Evolutionary conservation across 2,888 invertebrate species (phyloP), one percentile per base, ranked within the genome.

Genomic region (Sesamia inferens): DNA sequence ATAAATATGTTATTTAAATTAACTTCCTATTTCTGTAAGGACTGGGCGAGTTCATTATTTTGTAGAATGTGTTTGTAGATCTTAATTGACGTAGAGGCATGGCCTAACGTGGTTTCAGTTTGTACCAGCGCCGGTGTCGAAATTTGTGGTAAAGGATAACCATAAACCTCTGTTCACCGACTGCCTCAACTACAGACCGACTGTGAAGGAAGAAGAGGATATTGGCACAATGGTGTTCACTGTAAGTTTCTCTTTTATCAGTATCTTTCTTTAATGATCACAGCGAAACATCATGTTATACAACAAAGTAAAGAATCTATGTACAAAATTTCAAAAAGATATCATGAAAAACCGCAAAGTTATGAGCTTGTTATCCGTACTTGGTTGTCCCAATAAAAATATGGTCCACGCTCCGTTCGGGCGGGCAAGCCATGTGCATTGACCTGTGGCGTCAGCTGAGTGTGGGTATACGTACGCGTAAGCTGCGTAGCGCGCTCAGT

Each of bases 111-210:
- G 85, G 84, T 95, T 95, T 92, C 96, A 96, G 96, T 94, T 93
- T 80, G 86, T 91, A 80, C 88, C 94, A 74, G 93, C 90, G 78
- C 85, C 92, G 70, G 87, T 92, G 73, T 92, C 93, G 84, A 95
- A 96, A 90, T 90, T 96, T 59, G 92, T 94, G 6, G 95, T 96
- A 54, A 96, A 95, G 92, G 97, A 98, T 94, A 98, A 98, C 93
- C 98, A 98, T 92, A 99, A 99, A 90, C 99, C 99, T 2, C 97
- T 98, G 78, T 99, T 99, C 93, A 97, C 97, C 59, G 97, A 98
- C 86, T 99, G 99, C 94, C 97, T 97, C 73, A 97, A 96, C 86
- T 99, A 99, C 94, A 97, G 97, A 88, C 98, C 98, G 0, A 96
- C 97, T 47, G 98, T 99, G 39, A 97, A 97, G 90, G 99, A 99